Evolutionary conservation across 2,113 vertebrate genomes (phyloP).

Genomic region (Daboia siamensis): DNA sequence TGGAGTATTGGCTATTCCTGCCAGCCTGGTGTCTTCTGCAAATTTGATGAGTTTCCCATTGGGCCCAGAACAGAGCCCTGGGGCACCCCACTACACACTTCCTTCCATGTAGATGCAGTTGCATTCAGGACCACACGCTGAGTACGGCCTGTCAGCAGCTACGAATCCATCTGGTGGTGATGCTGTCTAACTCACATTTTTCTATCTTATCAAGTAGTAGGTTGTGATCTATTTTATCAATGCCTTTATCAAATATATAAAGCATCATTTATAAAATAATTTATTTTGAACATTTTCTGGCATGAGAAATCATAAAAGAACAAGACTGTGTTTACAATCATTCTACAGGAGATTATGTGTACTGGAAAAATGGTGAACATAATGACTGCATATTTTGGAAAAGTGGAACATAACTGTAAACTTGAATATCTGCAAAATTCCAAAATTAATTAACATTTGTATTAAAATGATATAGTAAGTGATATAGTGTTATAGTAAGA

Average conservation of each 20-base stretch:
- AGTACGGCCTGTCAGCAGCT: no score
- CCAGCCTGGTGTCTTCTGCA: no score
- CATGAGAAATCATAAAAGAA: neutral
- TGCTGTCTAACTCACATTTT: no score
- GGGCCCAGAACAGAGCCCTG: no score
- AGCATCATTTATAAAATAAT: neutral
- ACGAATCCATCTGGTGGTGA: no score
- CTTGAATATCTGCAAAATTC: neutral
- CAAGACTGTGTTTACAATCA: neutral
- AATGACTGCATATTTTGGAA: neutral
- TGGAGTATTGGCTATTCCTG: no score
- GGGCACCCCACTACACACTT: no score
- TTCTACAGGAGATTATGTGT: neutral
- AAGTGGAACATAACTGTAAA: neutral
- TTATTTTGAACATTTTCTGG: neutral
- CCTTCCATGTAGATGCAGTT: no score
- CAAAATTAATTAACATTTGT: neutral
- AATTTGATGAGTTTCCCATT: no score
- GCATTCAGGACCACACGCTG: no score
- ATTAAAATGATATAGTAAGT: neutral
- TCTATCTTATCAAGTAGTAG: no score
- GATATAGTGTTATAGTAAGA: neutral
- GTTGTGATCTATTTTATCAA: no score
- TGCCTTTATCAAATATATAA: neutral
- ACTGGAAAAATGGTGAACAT: neutral